Percentiles rank a stretch among this genome's conserved stretches.
Conservation (phyloP, 1,140 invertebrate genomes). For the Centruroides sculpturatus region DNA sequence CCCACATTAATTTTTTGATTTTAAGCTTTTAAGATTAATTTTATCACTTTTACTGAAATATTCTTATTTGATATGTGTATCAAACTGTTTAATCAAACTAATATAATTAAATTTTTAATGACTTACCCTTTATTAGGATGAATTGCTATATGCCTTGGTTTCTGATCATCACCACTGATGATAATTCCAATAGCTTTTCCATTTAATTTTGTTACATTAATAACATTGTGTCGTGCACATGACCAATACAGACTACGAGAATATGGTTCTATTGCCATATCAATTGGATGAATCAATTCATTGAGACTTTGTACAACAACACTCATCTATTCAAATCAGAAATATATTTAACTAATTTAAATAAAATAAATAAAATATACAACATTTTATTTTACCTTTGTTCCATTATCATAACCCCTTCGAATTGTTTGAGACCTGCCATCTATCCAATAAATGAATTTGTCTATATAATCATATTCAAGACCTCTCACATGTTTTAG, state of each 20-base stretch:
- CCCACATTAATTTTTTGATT: too few species aligned
- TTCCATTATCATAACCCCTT: conserved; percentile 53
- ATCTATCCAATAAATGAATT: conserved; percentile 88
- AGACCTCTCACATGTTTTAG: conserved; percentile 73
- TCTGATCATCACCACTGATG: conserved; percentile 47
- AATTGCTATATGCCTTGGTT: conserved; percentile 63
- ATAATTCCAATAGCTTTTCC: conserved; percentile 53
- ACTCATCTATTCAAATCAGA: conserved; percentile 29
- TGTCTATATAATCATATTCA: conserved; percentile 58
- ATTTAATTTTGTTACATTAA: conserved; percentile 67
- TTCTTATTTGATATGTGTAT: too few species aligned
- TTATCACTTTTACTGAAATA: too few species aligned
- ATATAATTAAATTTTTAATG: background rate
- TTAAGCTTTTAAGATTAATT: too few species aligned
- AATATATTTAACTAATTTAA: background rate
- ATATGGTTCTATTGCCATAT: conserved; percentile 70
- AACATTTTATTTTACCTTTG: conserved; percentile 27
- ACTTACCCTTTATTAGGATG: conserved; percentile 53
- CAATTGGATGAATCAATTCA: conserved; percentile 43
- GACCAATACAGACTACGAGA: conserved; percentile 76
- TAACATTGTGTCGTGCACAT: conserved; percentile 60
- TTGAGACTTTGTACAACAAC: conserved; percentile 40
- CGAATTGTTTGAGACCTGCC: conserved; percentile 74
- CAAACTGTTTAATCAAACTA: too few species aligned
- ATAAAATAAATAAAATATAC: too few species aligned